phyloP scores from a whole-genome alignment of 2,113 vertebrate genomes.

The Spizaetus ornatus region DNA sequence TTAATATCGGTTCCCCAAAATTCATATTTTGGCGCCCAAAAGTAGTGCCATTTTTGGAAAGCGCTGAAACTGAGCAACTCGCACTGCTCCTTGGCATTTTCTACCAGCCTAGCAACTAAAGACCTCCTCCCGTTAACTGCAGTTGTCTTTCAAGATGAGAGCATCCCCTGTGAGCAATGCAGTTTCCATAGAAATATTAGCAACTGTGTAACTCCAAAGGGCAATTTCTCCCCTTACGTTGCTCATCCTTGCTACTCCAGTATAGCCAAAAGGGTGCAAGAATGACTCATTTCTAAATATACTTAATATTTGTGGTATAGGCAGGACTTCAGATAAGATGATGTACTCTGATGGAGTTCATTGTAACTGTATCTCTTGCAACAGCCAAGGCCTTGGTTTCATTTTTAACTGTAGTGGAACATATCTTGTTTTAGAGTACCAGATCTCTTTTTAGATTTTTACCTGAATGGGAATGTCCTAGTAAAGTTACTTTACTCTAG shows the following conservation, averaged over 20 bases:
- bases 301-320: conserved; percentile 8
- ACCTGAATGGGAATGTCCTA: not conserved
- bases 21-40: not conserved
- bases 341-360: not conserved
- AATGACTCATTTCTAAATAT: conserved; percentile 34
- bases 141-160: conserved; percentile 4
- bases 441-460: not conserved
- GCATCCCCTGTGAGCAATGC: not conserved
- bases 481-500: not conserved
- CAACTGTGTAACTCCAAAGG: not conserved
- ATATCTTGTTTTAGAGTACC: not conserved
- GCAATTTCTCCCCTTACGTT: not conserved
- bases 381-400: not conserved
- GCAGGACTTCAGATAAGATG: not conserved
- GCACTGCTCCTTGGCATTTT: not conserved
- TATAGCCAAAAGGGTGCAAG: not conserved
- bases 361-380: conserved; percentile 4
- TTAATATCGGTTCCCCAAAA: not conserved
- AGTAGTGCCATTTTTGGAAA: not conserved
- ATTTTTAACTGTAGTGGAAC: not conserved
- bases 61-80: not conserved
- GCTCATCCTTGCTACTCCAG: not conserved
- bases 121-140: not conserved
- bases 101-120: not conserved
- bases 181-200: conserved; percentile 50